Evolutionary conservation across 2,113 vertebrate species (phyloP).

Genomic region (Spermophilus dauricus): DNA sequence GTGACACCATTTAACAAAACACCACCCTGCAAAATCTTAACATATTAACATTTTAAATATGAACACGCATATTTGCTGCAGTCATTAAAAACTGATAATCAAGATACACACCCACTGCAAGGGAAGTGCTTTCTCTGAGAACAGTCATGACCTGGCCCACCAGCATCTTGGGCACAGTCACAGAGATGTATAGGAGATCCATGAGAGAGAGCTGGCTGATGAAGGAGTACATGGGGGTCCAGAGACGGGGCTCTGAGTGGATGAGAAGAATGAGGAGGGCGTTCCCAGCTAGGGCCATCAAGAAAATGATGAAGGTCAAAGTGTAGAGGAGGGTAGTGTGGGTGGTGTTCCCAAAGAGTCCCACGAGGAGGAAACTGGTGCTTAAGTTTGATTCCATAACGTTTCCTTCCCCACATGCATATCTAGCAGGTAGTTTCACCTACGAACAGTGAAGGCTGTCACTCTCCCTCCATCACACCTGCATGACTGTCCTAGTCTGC

Average conservation of each 20-base stretch:
- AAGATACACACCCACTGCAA: neutral
- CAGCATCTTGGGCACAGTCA: constrained; percentile 56
- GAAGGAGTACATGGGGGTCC: constrained; percentile 50
- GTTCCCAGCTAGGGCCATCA: neutral
- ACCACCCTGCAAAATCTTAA: neutral
- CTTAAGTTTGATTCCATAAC: neutral
- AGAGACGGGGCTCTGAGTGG: neutral
- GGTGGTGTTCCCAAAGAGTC: neutral
- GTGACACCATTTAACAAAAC: neutral
- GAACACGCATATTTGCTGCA: neutral
- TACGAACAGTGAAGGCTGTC: neutral
- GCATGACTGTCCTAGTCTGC: neutral
- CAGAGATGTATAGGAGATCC: constrained; percentile 25
- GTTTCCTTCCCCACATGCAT: neutral
- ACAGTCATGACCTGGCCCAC: neutral
- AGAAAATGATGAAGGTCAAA: neutral
- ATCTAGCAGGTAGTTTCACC: neutral
- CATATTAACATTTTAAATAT: neutral
- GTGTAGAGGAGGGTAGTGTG: neutral
- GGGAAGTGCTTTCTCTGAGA: neutral
- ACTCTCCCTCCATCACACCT: neutral
- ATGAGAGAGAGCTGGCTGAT: neutral
- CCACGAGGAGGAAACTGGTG: neutral
- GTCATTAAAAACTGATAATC: neutral
- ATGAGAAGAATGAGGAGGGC: constrained; percentile 27